These are phyloP conservation scores for Pteronotus mesoamericanus DNA, from an alignment of 2,797 vertebrate genomes.

Conservation along the genomic window DNA sequence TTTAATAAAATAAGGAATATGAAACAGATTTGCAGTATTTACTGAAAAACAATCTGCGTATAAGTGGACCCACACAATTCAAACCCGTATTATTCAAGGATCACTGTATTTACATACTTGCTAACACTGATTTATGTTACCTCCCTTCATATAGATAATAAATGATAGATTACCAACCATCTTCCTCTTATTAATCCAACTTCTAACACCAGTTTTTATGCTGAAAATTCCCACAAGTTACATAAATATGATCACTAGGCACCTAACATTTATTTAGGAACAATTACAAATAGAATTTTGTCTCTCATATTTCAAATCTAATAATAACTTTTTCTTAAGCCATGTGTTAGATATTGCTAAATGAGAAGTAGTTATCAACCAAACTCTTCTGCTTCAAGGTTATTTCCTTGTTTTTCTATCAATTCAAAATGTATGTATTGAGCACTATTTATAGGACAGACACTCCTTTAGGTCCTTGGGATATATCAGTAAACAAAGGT, in stretches of 20 bases:
- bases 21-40: neutral
- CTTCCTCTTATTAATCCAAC: neutral
- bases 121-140: neutral
- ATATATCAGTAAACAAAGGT: neutral
- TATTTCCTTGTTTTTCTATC: neutral
- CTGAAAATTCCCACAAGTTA: neutral
- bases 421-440: neutral
- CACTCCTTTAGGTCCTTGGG: neutral
- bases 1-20: neutral
- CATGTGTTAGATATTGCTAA: neutral
- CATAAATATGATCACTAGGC: neutral
- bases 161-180: neutral
- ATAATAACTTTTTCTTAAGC: neutral
- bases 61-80: neutral
- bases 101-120: neutral
- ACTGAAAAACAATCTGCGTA: neutral
- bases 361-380: neutral
- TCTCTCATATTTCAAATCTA: neutral
- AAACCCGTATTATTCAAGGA: neutral
- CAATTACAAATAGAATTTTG: neutral
- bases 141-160: neutral
- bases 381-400: neutral
- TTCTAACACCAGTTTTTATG: neutral
- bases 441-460: accelerated
- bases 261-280: neutral